Conservation (phyloP, 1,140 invertebrate genomes). For the Thereuonema tuberculata region DNA sequence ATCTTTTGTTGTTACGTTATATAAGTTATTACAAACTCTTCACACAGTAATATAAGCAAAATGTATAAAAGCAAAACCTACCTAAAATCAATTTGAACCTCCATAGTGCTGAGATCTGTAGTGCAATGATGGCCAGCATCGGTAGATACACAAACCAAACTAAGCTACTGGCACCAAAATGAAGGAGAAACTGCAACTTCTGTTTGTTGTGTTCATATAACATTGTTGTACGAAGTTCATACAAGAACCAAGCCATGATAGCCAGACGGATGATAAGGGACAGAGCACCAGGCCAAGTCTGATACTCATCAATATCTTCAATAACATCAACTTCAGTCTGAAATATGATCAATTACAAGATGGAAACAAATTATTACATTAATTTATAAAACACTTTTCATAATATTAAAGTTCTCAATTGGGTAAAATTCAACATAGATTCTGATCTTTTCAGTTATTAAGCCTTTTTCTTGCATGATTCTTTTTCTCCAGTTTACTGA, state of each 20-base stretch:
- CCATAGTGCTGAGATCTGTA: conserved; percentile 88
- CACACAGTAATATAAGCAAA: no score
- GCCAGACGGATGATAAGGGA: conserved; percentile 69
- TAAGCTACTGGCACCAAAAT: conserved; percentile 90
- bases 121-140: conserved; percentile 78
- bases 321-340: conserved; percentile 90
- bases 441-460: no score
- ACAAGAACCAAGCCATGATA: conserved; percentile 91
- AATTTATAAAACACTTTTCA: no score
- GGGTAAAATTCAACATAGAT: no score
- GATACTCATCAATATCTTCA: conserved; percentile 91
- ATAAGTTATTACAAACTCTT: no score
- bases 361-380: background rate
- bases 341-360: conserved; percentile 25
- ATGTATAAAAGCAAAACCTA: no score
- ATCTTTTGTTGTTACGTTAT: no score
- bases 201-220: conserved; percentile 78
- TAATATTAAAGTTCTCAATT: no score
- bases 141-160: conserved; percentile 98
- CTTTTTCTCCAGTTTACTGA: no score
- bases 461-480: no score
- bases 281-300: conserved; percentile 91
- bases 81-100: conserved; percentile 85
- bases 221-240: conserved; percentile 84
- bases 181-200: conserved; percentile 81